phyloP scores from a whole-genome alignment of 1,140 invertebrate genomes.

The Eufriesea mexicana region DNA sequence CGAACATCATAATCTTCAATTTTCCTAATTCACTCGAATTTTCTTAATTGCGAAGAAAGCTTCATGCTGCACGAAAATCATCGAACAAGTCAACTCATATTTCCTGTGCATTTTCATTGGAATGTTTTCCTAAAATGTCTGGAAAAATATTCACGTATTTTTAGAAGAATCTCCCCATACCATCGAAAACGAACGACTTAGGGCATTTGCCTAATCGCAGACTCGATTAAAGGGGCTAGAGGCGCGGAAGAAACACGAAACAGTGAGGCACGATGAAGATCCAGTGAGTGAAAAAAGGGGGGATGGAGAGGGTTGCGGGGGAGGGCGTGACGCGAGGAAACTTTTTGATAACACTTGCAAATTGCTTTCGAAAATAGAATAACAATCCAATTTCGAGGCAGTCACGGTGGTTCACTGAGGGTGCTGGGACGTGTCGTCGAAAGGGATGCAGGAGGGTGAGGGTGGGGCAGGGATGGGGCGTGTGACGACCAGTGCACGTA shows the following conservation, averaged over 20 bases:
- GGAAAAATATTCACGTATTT: too few relatives aligned
- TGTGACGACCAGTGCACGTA: constrained; percentile 11
- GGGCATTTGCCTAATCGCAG: constrained; percentile 12
- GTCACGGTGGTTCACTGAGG: constrained; percentile 62
- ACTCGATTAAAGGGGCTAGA: constrained; percentile 19
- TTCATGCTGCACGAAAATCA: too few relatives aligned
- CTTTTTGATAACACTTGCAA: constrained; percentile 81
- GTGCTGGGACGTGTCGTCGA: constrained; percentile 36
- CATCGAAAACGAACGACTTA: neutral
- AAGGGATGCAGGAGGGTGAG: neutral
- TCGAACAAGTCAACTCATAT: too few relatives aligned
- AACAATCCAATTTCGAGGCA: constrained; percentile 79
- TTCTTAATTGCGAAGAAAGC: too few relatives aligned
- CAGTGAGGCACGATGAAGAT: neutral
- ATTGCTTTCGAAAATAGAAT: constrained; percentile 82
- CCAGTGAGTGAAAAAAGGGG: constrained; percentile 1
- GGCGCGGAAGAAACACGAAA: constrained; percentile 11
- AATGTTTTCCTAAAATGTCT: too few relatives aligned
- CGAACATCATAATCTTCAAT: too few relatives aligned
- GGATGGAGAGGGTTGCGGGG: neutral
- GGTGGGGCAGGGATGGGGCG: neutral
- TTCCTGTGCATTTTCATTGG: too few relatives aligned
- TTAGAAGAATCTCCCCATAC: too few relatives aligned
- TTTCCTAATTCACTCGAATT: too few relatives aligned
- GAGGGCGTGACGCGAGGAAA: constrained; percentile 68